Percentiles rank a stretch among this genome's conserved stretches.
phyloP scores from a whole-genome alignment of 2,113 vertebrate genomes.

The Sisor rabdophorus region DNA sequence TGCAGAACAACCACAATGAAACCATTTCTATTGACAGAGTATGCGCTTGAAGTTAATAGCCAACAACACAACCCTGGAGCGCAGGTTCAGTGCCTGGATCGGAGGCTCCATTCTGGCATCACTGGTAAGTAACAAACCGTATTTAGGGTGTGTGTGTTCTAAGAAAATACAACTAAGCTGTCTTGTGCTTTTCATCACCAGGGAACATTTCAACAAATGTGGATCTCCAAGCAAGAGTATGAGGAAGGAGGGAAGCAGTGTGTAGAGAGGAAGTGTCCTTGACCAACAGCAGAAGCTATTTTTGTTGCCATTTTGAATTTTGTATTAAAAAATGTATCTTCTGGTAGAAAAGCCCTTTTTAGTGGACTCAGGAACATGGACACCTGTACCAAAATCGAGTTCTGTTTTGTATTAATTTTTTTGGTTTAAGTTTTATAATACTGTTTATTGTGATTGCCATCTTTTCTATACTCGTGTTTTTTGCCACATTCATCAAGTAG shows the following conservation, averaged over 20 bases:
- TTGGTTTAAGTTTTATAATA: slow-evolving; percentile 30
- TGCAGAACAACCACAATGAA: neutral
- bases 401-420: slow-evolving; percentile 3
- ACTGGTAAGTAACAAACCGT: slow-evolving; percentile 73
- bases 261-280: slow-evolving; percentile 97
- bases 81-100: slow-evolving; percentile 95
- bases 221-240: slow-evolving; percentile 98
- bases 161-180: neutral
- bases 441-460: neutral
- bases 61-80: slow-evolving; percentile 95
- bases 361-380: slow-evolving; percentile 65
- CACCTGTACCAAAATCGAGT: slow-evolving; percentile 15
- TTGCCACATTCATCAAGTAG: slow-evolving; percentile 12
- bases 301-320: slow-evolving; percentile 19
- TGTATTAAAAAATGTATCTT: slow-evolving; percentile 6
- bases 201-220: slow-evolving; percentile 99
- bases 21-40: slow-evolving; percentile 71
- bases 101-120: slow-evolving; percentile 97
- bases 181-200: slow-evolving; percentile 46
- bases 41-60: slow-evolving; percentile 98
- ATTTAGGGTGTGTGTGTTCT: neutral
- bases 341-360: slow-evolving; percentile 48
- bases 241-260: slow-evolving; percentile 98
- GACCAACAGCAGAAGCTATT: slow-evolving; percentile 52
- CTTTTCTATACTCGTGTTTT: slow-evolving; percentile 37